Base-by-base conservation (phyloP, 2,888 invertebrate genomes). In the Napeogenes inachia region DNA sequence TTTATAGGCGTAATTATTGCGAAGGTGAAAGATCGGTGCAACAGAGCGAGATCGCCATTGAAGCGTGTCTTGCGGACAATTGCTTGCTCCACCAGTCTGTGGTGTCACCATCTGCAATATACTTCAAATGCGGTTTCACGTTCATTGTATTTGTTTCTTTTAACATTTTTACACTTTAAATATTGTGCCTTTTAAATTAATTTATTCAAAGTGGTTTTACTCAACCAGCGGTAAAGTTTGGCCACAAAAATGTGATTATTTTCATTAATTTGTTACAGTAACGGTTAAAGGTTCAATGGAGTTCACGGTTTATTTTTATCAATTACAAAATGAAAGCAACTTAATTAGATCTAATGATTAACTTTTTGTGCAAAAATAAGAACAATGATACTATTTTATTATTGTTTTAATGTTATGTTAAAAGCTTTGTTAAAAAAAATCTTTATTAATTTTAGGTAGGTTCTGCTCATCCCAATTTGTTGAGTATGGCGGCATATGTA, bases 1-100 rank as follows among this genome's bases (percentile, higher is more conserved):
- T 90, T 89, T 90, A 90, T 90, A 90, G 89, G 85, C 89, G 87
- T 86, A 79, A 88, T 81, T 86, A 82, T 90, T 89, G 90, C 89
- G 90, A 84, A 88, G 90, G 89, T 85, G 88, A 88, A 88, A 88
- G 89, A 89, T 84, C 84, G 83, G 81, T 75, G 89, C 89, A 89
- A 89, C 85, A 75, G 83, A 81, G 81, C 83, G 84, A 80, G 84
- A 78, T 84, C 82, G 76, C 81, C 87, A 85, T 70, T 87, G 77
- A 83, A 89, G 85, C 90, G 90, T 89, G 77, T 84, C 87, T 75
- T 71, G 71, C 74, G 84, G 84, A 84, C 89, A 87, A 87, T 87
- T 87, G 87, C 87, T 90, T 89, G 81, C 89, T 84, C 84, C 89
- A 88, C 80, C 70, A 74, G 70, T 73, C 76, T 74, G 79, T 76